Evolutionary conservation across 2,888 invertebrate species (phyloP).

Genomic region (Epistrophe grossulariae): DNA sequence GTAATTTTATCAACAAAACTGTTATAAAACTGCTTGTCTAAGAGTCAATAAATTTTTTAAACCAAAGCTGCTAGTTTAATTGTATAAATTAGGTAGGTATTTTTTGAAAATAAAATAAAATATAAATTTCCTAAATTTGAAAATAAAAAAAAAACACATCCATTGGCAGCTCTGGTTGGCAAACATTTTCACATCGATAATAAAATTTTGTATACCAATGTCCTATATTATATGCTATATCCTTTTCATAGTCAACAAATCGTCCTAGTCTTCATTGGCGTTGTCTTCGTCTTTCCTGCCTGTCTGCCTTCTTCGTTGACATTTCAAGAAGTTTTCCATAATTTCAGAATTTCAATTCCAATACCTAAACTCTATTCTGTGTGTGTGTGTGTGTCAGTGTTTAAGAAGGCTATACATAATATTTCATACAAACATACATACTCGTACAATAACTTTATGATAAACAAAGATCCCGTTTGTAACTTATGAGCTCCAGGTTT

Average conservation of each 20-base stretch:
- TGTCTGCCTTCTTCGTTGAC: constrained; percentile 20
- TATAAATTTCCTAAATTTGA: no score
- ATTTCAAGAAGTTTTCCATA: constrained; percentile 58
- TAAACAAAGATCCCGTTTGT: constrained; percentile 29
- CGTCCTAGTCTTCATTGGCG: not conserved
- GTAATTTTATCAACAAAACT: no score
- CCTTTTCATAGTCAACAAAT: constrained; percentile 58
- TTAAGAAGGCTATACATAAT: not conserved
- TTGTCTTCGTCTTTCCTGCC: constrained; percentile 12
- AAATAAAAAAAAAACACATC: not conserved
- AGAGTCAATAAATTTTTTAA: no score
- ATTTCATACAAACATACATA: constrained; percentile 22
- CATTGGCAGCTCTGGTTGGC: constrained; percentile 5
- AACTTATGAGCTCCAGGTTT: constrained; percentile 70
- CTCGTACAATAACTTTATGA: not conserved
- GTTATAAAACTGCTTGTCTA: no score
- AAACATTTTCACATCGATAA: not conserved
- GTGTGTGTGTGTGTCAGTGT: not conserved
- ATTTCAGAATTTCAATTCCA: constrained; percentile 66
- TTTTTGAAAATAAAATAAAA: no score
- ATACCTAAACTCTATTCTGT: constrained; percentile 29
- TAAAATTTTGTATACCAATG: not conserved
- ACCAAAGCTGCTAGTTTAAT: no score
- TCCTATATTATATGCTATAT: constrained; percentile 1
- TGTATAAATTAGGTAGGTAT: no score